Percentiles rank a stretch among this genome's conserved stretches.
phyloP scores from a whole-genome alignment of 2,888 invertebrate genomes.

The Sinodicranocentrus sp. region DNA sequence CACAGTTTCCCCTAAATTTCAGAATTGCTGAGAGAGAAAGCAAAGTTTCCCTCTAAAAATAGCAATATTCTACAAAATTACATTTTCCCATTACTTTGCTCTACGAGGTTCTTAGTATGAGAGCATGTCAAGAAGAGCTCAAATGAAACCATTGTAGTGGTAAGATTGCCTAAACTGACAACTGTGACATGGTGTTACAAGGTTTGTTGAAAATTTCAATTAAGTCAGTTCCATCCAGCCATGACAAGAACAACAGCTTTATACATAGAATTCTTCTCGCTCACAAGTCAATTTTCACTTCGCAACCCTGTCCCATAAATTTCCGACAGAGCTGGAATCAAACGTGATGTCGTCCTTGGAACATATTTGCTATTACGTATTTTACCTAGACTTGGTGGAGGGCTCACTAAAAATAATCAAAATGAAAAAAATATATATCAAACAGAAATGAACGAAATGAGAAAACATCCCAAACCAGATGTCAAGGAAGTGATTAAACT shows the following conservation, averaged over 20 bases:
- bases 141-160: constrained; percentile 55
- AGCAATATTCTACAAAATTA: constrained; percentile 40
- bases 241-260: neutral
- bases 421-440: no score
- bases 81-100: constrained; percentile 67
- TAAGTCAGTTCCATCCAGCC: constrained; percentile 21
- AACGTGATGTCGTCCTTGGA: constrained; percentile 69
- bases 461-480: no score
- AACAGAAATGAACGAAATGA: no score
- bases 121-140: constrained; percentile 56
- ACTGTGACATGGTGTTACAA: constrained; percentile 49
- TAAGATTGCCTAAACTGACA: constrained; percentile 53
- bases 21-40: no score
- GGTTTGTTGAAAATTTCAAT: constrained; percentile 44
- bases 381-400: no score
- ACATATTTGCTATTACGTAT: constrained; percentile 69
- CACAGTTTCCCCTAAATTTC: no score
- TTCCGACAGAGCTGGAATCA: constrained; percentile 47
- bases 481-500: no score
- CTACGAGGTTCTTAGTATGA: constrained; percentile 67
- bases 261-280: constrained; percentile 42
- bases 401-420: no score
- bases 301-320: constrained; percentile 60
- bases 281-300: constrained; percentile 58
- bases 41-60: constrained; percentile 20